phyloP scores from a whole-genome alignment of 2,113 vertebrate genomes.

The Podiceps cristatus region DNA sequence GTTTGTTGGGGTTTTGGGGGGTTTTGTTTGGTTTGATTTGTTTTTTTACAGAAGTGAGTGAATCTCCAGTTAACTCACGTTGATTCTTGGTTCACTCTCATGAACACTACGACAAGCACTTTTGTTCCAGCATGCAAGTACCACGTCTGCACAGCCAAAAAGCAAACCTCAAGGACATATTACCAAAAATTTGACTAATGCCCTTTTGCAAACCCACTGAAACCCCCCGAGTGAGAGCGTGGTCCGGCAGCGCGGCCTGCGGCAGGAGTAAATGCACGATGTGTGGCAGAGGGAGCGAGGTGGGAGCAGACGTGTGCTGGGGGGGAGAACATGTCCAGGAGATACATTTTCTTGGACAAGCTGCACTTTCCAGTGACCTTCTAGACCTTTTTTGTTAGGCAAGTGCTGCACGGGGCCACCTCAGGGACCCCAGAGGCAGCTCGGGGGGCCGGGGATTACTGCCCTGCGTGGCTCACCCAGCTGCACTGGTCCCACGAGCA shows the following conservation, averaged over 20 bases:
- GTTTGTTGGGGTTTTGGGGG: no score
- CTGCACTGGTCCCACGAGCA: accelerated
- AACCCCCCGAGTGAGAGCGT: accelerated
- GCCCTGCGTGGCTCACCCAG: neutral
- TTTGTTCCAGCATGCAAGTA: neutral
- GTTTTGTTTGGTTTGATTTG: no score
- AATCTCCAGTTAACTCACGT: neutral
- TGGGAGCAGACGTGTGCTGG: neutral
- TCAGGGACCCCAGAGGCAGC: neutral
- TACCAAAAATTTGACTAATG: neutral
- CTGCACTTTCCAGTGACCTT: neutral
- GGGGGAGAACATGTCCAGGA: neutral
- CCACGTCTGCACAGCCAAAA: neutral
- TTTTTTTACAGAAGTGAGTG: neutral
- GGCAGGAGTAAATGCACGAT: neutral
- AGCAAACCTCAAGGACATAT: neutral
- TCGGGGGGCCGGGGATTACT: accelerated
- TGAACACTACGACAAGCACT: neutral
- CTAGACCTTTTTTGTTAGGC: neutral
- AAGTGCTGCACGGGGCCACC: neutral
- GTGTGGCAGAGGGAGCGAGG: neutral
- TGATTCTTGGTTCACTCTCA: neutral
- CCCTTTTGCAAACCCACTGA: neutral
- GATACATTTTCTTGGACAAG: neutral
- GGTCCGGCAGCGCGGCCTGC: neutral